Evolutionary conservation across 2,113 vertebrate species (phyloP), one percentile per base, ranked within the genome.

Genomic region (Myanophis thanlyinensis): DNA sequence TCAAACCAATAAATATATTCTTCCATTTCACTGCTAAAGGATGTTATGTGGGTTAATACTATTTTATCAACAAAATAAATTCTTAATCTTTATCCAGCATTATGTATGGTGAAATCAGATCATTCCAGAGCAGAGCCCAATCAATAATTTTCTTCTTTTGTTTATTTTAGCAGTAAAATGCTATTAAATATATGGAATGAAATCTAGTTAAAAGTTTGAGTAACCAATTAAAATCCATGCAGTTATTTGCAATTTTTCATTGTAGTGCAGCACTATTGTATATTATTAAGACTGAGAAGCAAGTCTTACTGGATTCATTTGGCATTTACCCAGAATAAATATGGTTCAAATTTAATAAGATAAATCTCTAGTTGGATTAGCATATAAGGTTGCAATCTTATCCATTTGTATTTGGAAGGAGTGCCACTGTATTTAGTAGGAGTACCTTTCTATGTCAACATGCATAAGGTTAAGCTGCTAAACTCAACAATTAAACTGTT

Each of bases 91-190:
- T 35, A 73, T 73, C n/a, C 13, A 73, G n/a, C 30, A 73, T 73
- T 73, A 73, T 18, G n/a, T 73, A 73, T 73, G 18, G 6, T 18
- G 35, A 40, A 44, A 80, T 44, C 40, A 40, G 35, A n/a, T n/a
- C 62, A 67, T 18, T 40, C 35, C 18, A 44, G 35, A 80, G 73
- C 35, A 80, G 15, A 80, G 27, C 25, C 59, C 30, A 62, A 62
- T 30, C 59, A 30, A 3, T 20, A 92, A 62, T 12, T 89, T 96
- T 94, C 51, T 51, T 92, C 7, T 5, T 92, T 94, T 53, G 89
- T 91, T 89, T 44, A 48, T n/a, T 95, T 54, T 88, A 93, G 89
- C 40, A 94, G 46, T 67, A 85, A 89, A 92, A 35, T 87, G 4
- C 30, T 91, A 91, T 59, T 47, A 27, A 46, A 23, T 62, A 12